phyloP scores from a whole-genome alignment of 30 jellyfish, hydroid and myxozoan genomes.

The Sanderia malayensis region DNA sequence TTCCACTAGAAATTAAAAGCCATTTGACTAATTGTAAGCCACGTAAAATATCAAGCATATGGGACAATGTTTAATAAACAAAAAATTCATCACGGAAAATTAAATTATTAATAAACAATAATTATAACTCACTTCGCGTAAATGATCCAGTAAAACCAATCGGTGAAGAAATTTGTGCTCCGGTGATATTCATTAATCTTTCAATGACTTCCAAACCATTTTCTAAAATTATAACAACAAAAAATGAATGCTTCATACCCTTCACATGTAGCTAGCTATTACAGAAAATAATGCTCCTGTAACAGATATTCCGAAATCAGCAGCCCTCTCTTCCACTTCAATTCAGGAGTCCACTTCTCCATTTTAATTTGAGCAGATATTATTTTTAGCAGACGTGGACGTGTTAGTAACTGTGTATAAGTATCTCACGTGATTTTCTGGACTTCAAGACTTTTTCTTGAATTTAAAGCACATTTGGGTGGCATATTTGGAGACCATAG shows the following conservation, averaged over 20 bases:
- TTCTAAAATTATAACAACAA: constrained; percentile 18
- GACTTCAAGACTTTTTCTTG: too few species aligned
- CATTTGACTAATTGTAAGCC: not conserved
- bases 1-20: constrained; percentile 41
- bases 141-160: constrained; percentile 47
- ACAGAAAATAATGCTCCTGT: not conserved
- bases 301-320: not conserved
- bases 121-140: constrained; percentile 35
- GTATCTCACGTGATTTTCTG: too few species aligned
- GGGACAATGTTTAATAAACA: not conserved
- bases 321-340: not conserved
- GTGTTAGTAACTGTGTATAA: too few species aligned
- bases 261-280: not conserved
- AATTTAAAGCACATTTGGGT: too few species aligned
- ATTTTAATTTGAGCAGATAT: not conserved
- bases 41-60: not conserved
- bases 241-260: too few species aligned
- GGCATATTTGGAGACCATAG: too few species aligned
- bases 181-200: constrained; percentile 20
- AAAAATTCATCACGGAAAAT: not conserved
- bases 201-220: constrained; percentile 45
- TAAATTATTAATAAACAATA: not conserved
- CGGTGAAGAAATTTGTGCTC: constrained; percentile 40
- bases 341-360: not conserved
- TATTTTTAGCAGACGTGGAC: too few species aligned